Conservation (phyloP, 2,113 vertebrate genomes). For the Epinephelus moara region DNA sequence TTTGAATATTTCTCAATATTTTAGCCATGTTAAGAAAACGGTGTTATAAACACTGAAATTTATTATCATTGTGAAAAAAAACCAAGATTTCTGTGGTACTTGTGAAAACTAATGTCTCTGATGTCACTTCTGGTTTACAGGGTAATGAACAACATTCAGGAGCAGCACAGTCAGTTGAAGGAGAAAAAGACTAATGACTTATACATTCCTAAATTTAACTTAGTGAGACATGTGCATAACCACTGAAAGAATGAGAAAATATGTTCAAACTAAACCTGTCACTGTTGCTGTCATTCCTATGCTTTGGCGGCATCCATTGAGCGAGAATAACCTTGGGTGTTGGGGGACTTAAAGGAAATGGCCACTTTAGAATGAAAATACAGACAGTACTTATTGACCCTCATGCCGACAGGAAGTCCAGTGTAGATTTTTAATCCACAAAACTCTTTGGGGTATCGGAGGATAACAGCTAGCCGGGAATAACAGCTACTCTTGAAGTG, state of each 20-base stretch:
- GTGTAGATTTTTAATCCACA: no score
- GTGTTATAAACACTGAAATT: neutral
- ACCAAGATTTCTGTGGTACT: neutral
- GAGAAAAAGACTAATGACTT: neutral
- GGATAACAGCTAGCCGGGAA: no score
- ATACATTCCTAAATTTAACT: neutral
- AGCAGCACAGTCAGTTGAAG: neutral
- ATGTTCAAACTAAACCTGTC: neutral
- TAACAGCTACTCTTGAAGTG: no score
- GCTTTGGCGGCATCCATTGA: slow-evolving; percentile 5
- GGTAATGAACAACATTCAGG: neutral
- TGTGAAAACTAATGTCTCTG: neutral
- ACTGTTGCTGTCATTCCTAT: slow-evolving; percentile 11
- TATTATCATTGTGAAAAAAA: neutral
- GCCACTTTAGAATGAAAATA: no score
- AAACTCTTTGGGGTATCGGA: no score
- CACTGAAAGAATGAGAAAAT: neutral
- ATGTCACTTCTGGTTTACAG: neutral
- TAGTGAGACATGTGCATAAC: neutral
- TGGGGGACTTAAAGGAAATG: slow-evolving; percentile 27
- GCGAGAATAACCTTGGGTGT: slow-evolving; percentile 27
- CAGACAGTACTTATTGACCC: no score
- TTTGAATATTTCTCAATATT: neutral
- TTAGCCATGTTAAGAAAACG: neutral
- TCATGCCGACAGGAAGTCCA: no score